A percentile compares a stretch with the other conserved stretches of the same genome.
Evolutionary conservation across 1,140 invertebrate species (phyloP).

Genomic region (Drosophila sulfurigaster): DNA sequence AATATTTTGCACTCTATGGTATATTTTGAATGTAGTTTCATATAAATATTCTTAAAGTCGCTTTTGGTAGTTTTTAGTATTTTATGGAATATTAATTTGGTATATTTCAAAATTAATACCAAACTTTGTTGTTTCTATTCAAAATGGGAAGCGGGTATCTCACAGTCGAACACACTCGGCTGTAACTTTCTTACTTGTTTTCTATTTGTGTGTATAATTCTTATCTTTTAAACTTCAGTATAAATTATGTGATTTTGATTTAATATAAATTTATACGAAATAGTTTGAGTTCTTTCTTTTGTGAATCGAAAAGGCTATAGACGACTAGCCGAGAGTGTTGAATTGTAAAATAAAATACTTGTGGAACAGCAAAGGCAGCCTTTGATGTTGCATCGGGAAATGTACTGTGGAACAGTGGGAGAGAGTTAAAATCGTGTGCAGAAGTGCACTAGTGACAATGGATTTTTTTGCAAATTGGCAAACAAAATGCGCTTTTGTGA

Average conservation of each 20-base stretch:
- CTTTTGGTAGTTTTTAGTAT: too few species aligned
- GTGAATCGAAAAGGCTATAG: constrained; percentile 47
- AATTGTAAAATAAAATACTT: constrained; percentile 70
- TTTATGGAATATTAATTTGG: too few species aligned
- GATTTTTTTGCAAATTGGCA: constrained; percentile 52
- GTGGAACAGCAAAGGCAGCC: constrained; percentile 40
- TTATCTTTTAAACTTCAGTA: too few species aligned
- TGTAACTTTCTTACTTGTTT: too few species aligned
- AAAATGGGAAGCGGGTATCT: too few species aligned
- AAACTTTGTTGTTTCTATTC: too few species aligned
- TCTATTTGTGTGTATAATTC: too few species aligned
- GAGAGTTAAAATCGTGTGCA: neutral
- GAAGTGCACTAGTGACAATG: constrained; percentile 48
- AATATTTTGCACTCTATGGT: too few species aligned
- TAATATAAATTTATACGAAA: constrained; percentile 2
- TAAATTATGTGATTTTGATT: neutral
- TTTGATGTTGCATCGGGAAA: constrained; percentile 46
- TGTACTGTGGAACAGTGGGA: neutral
- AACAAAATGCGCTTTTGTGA: constrained; percentile 47
- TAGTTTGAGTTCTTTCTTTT: constrained; percentile 31
- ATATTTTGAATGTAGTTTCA: too few species aligned
- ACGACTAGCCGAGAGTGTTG: constrained; percentile 35
- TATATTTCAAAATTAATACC: too few species aligned
- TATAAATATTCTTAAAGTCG: too few species aligned
- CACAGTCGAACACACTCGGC: too few species aligned